A percentile compares a stretch with the other conserved stretches of the same genome.
These are phyloP conservation scores for Pristionchus japonicus DNA, from an alignment of 2,888 invertebrate species.

Conservation along the genomic window DNA sequence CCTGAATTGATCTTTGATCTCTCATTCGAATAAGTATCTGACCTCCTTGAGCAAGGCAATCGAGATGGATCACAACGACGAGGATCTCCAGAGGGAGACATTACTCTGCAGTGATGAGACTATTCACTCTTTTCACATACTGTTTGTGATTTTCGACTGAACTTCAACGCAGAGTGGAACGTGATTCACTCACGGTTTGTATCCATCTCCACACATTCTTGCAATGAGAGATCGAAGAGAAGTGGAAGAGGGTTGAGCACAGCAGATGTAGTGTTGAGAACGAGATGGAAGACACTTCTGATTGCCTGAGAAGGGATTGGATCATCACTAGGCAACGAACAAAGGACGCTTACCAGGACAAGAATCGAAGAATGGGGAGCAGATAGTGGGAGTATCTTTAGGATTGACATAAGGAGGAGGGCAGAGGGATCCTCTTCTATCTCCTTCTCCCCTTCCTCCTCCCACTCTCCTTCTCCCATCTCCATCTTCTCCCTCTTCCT, in stretches of 20 bases:
- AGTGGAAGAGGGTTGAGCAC: constrained; percentile 44
- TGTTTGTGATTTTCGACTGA: too few relatives aligned
- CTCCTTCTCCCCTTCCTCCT: background rate
- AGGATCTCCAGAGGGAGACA: constrained; percentile 59
- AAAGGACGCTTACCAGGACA: constrained; percentile 54
- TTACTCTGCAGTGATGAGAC: constrained; percentile 50
- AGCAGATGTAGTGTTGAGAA: constrained; percentile 43
- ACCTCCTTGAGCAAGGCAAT: constrained; percentile 52
- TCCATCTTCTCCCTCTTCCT: background rate
- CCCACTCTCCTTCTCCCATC: background rate
- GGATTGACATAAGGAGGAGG: constrained; percentile 63
- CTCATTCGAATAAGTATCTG: background rate
- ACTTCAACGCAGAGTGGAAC: too few relatives aligned
- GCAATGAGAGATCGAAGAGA: constrained; percentile 47
- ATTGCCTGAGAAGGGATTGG: constrained; percentile 18
- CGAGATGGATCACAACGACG: constrained; percentile 59
- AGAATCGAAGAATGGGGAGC: constrained; percentile 56
- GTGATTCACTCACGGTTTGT: constrained; percentile 32
- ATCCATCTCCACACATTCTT: constrained; percentile 47
- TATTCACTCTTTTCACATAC: too few relatives aligned
- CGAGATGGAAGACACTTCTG: constrained; percentile 45
- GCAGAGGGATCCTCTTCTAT: constrained; percentile 50
- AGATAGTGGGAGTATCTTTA: constrained; percentile 60
- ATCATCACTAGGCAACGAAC: background rate
- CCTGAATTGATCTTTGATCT: constrained; percentile 45